Evolutionary conservation across 2,113 vertebrate genomes (phyloP).

Genomic region (Lasiurus cinereus): DNA sequence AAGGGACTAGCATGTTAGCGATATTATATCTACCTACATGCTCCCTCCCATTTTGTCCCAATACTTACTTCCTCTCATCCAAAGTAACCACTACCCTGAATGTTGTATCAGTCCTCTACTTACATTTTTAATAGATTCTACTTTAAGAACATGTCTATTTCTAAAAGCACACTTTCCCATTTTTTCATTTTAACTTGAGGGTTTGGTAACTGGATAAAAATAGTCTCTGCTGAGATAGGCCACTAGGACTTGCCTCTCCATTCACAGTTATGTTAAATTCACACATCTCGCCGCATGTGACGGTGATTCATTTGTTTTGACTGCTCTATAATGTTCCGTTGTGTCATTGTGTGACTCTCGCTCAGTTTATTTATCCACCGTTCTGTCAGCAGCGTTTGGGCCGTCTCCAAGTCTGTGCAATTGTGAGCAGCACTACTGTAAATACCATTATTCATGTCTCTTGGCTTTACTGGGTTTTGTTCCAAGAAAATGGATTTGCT

Average conservation of each 20-base stretch:
- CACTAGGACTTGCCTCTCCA: neutral
- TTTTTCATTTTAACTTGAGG: neutral
- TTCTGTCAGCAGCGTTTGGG: constrained; percentile 49
- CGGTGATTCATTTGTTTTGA: constrained; percentile 47
- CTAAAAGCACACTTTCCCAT: neutral
- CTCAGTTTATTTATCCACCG: constrained; percentile 52
- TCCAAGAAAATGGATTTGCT: constrained; percentile 58
- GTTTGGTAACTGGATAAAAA: neutral
- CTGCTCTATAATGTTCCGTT: constrained; percentile 23
- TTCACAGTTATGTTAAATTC: neutral
- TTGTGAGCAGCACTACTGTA: neutral
- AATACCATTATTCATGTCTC: constrained; percentile 37
- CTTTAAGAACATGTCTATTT: neutral
- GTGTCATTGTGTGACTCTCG: neutral
- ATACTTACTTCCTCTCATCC: neutral
- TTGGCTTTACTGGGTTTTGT: constrained; percentile 54
- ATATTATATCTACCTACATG: neutral
- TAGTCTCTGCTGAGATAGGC: neutral
- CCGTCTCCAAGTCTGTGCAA: constrained; percentile 44
- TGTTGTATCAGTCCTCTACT: neutral
- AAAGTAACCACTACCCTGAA: neutral
- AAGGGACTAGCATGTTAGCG: neutral
- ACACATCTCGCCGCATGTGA: neutral
- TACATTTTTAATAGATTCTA: neutral
- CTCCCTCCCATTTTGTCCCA: neutral